Evolutionary conservation across 1,140 invertebrate genomes (phyloP).

Genomic region (Aphaenogaster rudis): DNA sequence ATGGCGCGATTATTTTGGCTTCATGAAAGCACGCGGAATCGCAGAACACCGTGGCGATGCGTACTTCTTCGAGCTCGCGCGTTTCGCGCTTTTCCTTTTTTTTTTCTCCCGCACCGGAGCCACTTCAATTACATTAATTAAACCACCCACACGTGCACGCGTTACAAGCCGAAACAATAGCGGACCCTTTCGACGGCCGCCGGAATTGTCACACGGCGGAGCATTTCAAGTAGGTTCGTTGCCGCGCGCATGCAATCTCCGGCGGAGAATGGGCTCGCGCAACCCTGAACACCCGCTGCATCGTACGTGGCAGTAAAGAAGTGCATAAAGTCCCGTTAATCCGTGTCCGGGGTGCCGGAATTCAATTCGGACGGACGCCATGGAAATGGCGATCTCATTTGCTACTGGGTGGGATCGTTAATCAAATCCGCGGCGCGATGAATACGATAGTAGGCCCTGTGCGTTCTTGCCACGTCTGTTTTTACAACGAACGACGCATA

Average conservation of each 20-base stretch:
- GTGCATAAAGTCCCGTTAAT: conserved; percentile 75
- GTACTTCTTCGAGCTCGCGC: conserved; percentile 24
- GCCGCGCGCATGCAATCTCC: conserved; percentile 67
- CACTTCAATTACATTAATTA: conserved; percentile 81
- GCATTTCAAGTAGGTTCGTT: conserved; percentile 74
- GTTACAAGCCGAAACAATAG: conserved; percentile 72
- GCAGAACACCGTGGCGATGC: neutral
- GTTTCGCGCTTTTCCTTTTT: conserved; percentile 53
- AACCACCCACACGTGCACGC: conserved; percentile 67
- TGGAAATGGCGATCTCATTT: conserved; percentile 72
- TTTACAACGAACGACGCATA: conserved; percentile 38
- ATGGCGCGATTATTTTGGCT: conserved; percentile 35
- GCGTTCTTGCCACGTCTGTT: conserved; percentile 14
- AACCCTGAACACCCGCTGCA: conserved; percentile 52
- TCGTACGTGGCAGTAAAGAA: conserved; percentile 63
- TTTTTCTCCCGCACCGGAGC: conserved; percentile 48
- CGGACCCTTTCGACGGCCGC: conserved; percentile 60
- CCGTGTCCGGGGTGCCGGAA: conserved; percentile 71
- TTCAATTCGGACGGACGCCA: conserved; percentile 70
- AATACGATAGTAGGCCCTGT: conserved; percentile 46
- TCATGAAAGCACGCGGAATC: conserved; percentile 26
- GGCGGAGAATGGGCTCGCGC: conserved; percentile 59
- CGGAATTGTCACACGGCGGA: conserved; percentile 73
- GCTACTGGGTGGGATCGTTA: conserved; percentile 68
- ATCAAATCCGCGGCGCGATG: conserved; percentile 66